Percentiles rank a stretch among this genome's conserved stretches.
Conservation (phyloP, 2,797 vertebrate species). For the Chromobotia macracanthus region DNA sequence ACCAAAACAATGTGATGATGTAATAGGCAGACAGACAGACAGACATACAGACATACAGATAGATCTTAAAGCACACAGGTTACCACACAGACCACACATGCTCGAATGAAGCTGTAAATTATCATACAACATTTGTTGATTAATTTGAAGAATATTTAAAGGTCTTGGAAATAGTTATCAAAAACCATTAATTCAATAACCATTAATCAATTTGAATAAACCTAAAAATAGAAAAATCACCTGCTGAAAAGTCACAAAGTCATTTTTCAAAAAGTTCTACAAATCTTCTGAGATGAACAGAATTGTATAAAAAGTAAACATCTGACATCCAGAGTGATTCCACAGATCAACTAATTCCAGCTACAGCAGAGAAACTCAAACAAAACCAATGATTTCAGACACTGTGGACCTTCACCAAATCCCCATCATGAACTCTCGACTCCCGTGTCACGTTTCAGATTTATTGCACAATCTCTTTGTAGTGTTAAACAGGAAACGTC, state of each 20-base stretch:
- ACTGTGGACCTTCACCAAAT: background rate
- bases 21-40: background rate
- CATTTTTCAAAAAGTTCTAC: slow-evolving; percentile 51
- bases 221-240: slow-evolving; percentile 44
- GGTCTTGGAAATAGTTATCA: slow-evolving; percentile 50
- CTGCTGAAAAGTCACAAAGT: slow-evolving; percentile 45
- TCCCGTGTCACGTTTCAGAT: background rate
- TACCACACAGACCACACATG: too few relatives aligned
- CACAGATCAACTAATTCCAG: background rate
- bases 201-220: slow-evolving; percentile 17
- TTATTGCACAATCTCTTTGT: slow-evolving; percentile 36
- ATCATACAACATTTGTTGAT: slow-evolving; percentile 17
- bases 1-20: background rate
- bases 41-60: too few relatives aligned
- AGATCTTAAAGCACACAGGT: too few relatives aligned
- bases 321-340: slow-evolving; percentile 37
- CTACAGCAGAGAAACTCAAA: background rate
- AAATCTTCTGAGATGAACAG: slow-evolving; percentile 38
- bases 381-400: background rate
- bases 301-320: slow-evolving; percentile 53
- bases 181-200: slow-evolving; percentile 32
- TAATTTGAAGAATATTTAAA: slow-evolving; percentile 33
- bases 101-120: background rate
- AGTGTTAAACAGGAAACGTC: slow-evolving; percentile 15
- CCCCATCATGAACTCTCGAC: background rate